Conservation (phyloP, 2,888 invertebrate species). For the Brachylomia viminalis region DNA sequence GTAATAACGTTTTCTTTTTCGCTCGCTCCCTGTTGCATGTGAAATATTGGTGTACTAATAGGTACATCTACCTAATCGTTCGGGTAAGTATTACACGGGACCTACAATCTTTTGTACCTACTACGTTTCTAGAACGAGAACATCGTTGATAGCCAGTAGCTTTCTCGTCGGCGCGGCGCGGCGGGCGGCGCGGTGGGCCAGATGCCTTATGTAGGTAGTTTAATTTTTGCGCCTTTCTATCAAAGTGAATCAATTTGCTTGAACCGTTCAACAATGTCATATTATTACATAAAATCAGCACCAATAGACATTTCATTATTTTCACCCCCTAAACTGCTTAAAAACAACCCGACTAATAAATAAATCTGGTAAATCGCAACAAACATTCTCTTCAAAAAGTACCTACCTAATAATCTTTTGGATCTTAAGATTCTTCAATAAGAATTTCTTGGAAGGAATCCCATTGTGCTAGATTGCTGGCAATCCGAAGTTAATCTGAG, state of each 20-base stretch:
- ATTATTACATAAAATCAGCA: neutral
- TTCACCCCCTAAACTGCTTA: neutral
- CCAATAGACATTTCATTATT: neutral
- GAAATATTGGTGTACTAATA: no score
- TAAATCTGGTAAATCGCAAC: constrained; percentile 1
- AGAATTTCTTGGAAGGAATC: constrained; percentile 38
- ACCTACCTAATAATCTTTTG: constrained; percentile 37
- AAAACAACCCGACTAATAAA: constrained; percentile 9
- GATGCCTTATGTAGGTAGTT: neutral
- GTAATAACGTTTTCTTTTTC: neutral
- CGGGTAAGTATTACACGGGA: neutral
- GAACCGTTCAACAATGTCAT: neutral
- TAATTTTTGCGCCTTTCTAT: neutral
- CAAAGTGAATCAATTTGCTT: neutral
- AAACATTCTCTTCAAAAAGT: constrained; percentile 6
- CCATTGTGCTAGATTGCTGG: constrained; percentile 43
- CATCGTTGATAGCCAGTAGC: neutral
- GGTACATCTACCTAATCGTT: no score
- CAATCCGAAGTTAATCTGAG: constrained; percentile 43
- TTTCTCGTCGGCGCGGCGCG: no score
- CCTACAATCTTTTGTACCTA: neutral
- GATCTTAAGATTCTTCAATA: constrained; percentile 49
- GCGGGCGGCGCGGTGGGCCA: no score
- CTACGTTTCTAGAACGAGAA: neutral
- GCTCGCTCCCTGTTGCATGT: no score